Percentiles rank a stretch among this genome's conserved stretches.
Evolutionary conservation across 2,113 vertebrate genomes (phyloP).

Genomic region (Sisor rabdophorus): DNA sequence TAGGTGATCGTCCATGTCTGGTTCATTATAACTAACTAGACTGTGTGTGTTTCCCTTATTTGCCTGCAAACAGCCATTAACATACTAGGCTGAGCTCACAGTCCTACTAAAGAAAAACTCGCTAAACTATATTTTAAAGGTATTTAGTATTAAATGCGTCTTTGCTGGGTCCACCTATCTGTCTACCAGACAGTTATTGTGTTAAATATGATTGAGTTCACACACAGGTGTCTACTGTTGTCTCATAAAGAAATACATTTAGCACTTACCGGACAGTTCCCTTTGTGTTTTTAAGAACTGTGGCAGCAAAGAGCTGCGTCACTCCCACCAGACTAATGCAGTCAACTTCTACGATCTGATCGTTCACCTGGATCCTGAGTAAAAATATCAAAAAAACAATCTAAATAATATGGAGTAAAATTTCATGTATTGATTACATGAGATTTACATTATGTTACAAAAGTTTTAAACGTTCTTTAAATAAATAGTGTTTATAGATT

Average conservation of each 20-base stretch:
- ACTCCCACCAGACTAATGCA: conserved; percentile 86
- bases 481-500: no score
- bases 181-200: not conserved
- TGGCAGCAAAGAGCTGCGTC: conserved; percentile 89
- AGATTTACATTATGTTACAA: no score
- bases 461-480: no score
- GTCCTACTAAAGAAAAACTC: not conserved
- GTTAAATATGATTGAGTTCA: not conserved
- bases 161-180: not conserved
- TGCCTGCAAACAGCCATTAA: conserved; percentile 51
- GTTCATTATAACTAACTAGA: conserved; percentile 13
- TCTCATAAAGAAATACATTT: not conserved
- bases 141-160: conserved; percentile 13
- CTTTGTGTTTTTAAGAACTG: conserved; percentile 90
- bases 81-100: conserved; percentile 9
- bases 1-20: not conserved
- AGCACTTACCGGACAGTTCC: conserved; percentile 79
- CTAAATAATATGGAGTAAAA: no score
- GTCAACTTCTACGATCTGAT: conserved; percentile 92
- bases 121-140: conserved; percentile 9
- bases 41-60: conserved; percentile 39
- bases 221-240: not conserved
- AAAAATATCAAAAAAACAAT: conserved; percentile 29
- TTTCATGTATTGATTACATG: no score
- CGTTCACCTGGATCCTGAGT: conserved; percentile 83